These are phyloP conservation scores for Anas platyrhynchos DNA, from an alignment of 2,113 vertebrate genomes.

Conservation along the genomic window DNA sequence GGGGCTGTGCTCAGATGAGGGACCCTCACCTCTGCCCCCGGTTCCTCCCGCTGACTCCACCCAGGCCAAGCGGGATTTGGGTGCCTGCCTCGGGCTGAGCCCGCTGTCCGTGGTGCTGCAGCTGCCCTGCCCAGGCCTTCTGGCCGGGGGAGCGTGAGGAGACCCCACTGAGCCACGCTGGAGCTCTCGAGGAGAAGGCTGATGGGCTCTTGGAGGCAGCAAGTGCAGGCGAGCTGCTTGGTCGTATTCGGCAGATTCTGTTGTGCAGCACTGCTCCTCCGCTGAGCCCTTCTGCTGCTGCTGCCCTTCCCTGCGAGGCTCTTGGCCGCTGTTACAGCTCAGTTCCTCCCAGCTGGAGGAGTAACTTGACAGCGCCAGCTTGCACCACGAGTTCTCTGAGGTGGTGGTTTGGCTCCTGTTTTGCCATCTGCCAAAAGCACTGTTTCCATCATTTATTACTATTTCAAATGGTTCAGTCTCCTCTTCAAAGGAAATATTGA, in stretches of 20 bases:
- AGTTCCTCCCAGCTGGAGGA: slow-evolving; percentile 77
- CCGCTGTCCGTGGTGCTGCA: neutral
- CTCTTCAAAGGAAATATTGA: neutral
- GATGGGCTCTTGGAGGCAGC: neutral
- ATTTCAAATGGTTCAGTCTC: neutral
- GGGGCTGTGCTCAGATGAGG: rapidly evolving
- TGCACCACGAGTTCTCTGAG: slow-evolving; percentile 77
- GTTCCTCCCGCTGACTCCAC: slow-evolving; percentile 16
- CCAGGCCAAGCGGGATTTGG: rapidly evolving
- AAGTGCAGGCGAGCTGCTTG: rapidly evolving
- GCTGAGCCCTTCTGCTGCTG: neutral
- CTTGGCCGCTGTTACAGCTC: neutral
- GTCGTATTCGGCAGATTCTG: neutral
- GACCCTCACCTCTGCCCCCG: neutral
- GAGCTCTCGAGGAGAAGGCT: neutral
- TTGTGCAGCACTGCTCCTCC: slow-evolving; percentile 31
- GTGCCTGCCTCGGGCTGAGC: rapidly evolving
- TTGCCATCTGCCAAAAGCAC: neutral
- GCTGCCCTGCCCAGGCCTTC: neutral
- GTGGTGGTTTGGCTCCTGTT: slow-evolving; percentile 67
- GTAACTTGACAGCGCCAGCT: slow-evolving; percentile 51
- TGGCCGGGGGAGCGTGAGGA: neutral
- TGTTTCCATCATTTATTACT: neutral
- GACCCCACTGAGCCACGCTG: rapidly evolving
- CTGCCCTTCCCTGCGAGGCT: neutral